A percentile compares a stretch with the other conserved stretches of the same genome.
Evolutionary conservation across 1,140 invertebrate genomes (phyloP).

Genomic region (Caligus rogercresseyi): DNA sequence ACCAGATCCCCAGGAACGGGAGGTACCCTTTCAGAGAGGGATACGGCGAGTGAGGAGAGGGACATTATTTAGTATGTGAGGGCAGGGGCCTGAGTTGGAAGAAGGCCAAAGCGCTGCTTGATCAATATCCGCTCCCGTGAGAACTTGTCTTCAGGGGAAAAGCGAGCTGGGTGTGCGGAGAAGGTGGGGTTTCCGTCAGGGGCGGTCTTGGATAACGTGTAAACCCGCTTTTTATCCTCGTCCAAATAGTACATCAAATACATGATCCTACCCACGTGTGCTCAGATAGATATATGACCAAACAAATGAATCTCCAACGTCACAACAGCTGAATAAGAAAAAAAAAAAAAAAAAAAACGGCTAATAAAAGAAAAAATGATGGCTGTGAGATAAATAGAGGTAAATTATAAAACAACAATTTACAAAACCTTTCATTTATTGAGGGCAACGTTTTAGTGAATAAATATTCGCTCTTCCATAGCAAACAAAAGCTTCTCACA

Average conservation of each 20-base stretch:
- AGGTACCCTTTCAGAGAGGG: not conserved
- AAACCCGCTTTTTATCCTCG: conserved; percentile 32
- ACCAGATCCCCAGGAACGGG: not conserved
- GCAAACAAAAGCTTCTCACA: too few relatives aligned
- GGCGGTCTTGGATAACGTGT: conserved; percentile 36
- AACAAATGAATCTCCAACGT: too few relatives aligned
- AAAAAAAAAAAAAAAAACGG: too few relatives aligned
- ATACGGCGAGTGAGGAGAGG: not conserved
- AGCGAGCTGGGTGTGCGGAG: conserved; percentile 79
- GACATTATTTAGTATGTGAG: conserved; percentile 38
- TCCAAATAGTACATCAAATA: conserved; percentile 35
- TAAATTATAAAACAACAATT: too few relatives aligned
- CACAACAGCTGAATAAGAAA: too few relatives aligned
- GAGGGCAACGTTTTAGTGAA: too few relatives aligned
- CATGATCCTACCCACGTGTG: conserved; percentile 30
- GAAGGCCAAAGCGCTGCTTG: conserved; percentile 71
- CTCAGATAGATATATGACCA: too few relatives aligned
- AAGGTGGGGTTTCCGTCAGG: conserved; percentile 55
- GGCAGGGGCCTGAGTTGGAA: conserved; percentile 66
- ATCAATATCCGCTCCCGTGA: conserved; percentile 71
- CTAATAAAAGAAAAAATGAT: too few relatives aligned
- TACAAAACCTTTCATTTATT: too few relatives aligned
- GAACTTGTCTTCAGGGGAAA: conserved; percentile 88
- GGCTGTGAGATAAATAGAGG: too few relatives aligned
- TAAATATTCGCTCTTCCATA: too few relatives aligned